A percentile compares a stretch with the other conserved stretches of the same genome.
Conservation (phyloP, 2,113 vertebrate genomes). For the Rhea americana region DNA sequence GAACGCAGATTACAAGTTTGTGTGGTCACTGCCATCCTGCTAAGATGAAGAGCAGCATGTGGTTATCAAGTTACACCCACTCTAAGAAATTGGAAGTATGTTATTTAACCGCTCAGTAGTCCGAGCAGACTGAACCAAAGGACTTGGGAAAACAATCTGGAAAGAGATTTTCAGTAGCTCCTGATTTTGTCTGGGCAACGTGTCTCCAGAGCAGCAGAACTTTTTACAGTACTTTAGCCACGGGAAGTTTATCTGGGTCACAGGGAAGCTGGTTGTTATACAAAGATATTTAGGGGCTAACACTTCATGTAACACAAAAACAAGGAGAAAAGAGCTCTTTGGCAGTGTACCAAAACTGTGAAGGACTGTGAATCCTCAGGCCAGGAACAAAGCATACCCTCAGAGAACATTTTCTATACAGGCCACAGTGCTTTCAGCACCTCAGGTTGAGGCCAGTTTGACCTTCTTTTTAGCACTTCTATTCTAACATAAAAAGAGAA, state of each 20-base stretch:
- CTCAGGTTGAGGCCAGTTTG: neutral
- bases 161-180: neutral
- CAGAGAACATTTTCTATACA: neutral
- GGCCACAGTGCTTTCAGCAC: neutral
- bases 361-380: neutral
- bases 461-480: neutral
- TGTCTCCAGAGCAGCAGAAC: neutral
- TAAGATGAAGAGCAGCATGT: neutral
- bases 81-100: neutral
- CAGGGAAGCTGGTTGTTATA: no score
- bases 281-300: neutral
- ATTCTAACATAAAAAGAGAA: neutral
- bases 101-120: neutral
- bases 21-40: no score
- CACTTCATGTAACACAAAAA: neutral
- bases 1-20: neutral
- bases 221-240: neutral
- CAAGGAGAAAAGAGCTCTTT: rapidly evolving
- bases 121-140: neutral
- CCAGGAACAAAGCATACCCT: neutral
- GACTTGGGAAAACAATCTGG: neutral
- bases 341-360: neutral
- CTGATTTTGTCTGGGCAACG: neutral
- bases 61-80: neutral
- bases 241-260: neutral